Evolutionary conservation across 2,113 vertebrate genomes (phyloP).

Genomic region (Pseudonaja textilis): DNA sequence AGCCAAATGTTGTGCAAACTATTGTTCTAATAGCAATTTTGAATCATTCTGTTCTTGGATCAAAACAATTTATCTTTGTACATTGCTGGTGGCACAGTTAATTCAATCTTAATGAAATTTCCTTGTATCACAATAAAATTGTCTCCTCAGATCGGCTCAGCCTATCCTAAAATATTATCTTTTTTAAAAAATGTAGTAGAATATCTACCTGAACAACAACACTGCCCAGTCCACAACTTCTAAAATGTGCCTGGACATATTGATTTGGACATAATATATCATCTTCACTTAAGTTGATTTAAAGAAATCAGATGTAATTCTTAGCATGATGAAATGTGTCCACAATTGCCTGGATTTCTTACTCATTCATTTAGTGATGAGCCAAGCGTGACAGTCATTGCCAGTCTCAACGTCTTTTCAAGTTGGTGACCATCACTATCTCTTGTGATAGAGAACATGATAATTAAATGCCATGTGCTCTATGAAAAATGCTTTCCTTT

Average conservation of each 20-base stretch:
- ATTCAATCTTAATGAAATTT: conserved; percentile 1
- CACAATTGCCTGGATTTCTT: conserved; percentile 23
- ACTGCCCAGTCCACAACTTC: conserved; percentile 25
- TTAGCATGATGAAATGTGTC: conserved; percentile 42
- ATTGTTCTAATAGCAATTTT: not conserved
- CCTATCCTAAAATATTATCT: not conserved
- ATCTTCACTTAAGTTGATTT: conserved; percentile 19
- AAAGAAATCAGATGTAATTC: conserved; percentile 46
- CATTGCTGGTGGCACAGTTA: not conserved
- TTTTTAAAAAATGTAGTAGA: not conserved
- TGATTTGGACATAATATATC: conserved; percentile 7
- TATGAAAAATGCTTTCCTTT: not conserved
- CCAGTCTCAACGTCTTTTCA: not conserved
- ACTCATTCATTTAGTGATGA: conserved; percentile 20
- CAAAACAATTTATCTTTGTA: not conserved
- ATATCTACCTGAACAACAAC: conserved; percentile 4
- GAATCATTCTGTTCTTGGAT: not conserved
- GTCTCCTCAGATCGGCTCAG: not conserved
- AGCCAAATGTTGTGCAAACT: not conserved
- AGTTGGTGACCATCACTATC: not conserved
- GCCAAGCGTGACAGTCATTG: not conserved
- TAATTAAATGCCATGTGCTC: not conserved
- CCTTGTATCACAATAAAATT: not conserved
- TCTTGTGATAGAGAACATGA: not conserved
- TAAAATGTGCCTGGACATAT: conserved; percentile 1